Evolutionary conservation across 2,888 invertebrate species (phyloP).

Genomic region (Patella depressa): DNA sequence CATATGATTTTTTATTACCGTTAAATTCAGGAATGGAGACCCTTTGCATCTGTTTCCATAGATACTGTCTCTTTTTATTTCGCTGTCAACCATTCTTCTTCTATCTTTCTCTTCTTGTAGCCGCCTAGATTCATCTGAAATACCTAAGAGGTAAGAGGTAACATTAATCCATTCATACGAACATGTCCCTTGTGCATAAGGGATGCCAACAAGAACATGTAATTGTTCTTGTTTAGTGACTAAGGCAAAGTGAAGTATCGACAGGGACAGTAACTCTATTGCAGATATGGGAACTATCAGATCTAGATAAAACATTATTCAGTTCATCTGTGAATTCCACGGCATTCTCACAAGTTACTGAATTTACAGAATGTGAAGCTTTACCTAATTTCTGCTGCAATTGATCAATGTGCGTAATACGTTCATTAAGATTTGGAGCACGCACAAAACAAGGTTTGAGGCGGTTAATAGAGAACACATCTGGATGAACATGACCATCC

Average conservation of each 20-base stretch:
- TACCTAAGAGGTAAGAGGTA: neutral
- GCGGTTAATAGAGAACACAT: too few relatives aligned
- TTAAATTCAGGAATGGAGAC: slow-evolving; percentile 33
- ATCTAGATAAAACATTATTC: neutral
- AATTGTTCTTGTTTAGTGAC: neutral
- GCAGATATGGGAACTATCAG: neutral
- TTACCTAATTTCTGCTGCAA: neutral
- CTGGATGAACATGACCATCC: too few relatives aligned
- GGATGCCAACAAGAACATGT: slow-evolving; percentile 4
- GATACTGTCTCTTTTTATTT: neutral
- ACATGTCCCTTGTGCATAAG: neutral
- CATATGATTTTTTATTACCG: slow-evolving; percentile 32
- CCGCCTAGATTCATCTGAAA: too few relatives aligned
- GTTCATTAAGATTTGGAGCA: neutral
- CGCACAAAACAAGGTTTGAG: too few relatives aligned
- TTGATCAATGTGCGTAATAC: neutral
- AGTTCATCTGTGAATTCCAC: neutral
- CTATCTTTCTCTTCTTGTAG: too few relatives aligned
- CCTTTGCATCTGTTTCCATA: slow-evolving; percentile 34
- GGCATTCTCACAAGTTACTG: neutral
- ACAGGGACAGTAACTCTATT: neutral
- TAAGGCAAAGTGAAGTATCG: neutral
- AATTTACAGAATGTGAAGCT: neutral
- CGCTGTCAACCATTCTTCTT: too few relatives aligned
- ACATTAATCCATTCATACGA: neutral